Percentiles rank a stretch among this genome's conserved stretches.
phyloP scores from a whole-genome alignment of 2,888 invertebrate genomes.

The Lamproptera curius region DNA sequence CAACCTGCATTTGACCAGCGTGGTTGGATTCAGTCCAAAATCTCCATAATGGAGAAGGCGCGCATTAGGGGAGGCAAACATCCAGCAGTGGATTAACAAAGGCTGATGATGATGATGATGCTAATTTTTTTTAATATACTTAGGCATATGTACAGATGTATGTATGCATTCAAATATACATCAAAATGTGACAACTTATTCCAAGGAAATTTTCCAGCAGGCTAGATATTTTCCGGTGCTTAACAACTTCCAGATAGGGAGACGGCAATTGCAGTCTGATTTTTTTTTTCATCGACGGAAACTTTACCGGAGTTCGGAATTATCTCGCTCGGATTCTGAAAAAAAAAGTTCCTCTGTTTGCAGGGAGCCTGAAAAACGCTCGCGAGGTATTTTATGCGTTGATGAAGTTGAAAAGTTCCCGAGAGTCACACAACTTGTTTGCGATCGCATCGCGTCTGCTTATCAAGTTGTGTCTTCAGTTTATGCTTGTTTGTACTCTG shows the following conservation, averaged over 20 bases:
- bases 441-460: constrained; percentile 1
- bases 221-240: neutral
- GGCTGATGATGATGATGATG: no score
- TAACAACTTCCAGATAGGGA: constrained; percentile 14
- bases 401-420: constrained; percentile 13
- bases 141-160: no score
- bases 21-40: no score
- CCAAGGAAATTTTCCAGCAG: no score
- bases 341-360: constrained; percentile 20
- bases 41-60: no score
- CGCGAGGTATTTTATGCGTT: constrained; percentile 13
- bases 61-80: no score
- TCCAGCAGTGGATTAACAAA: no score
- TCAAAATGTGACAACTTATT: no score
- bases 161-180: no score
- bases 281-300: constrained; percentile 11
- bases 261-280: constrained; percentile 13
- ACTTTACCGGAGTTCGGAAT: constrained; percentile 16
- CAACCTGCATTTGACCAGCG: no score
- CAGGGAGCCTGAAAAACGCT: constrained; percentile 16
- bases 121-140: no score
- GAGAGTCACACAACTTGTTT: constrained; percentile 2
- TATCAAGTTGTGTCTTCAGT: neutral
- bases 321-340: constrained; percentile 18
- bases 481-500: neutral